Percentiles rank a stretch among this genome's conserved stretches.
Evolutionary conservation across 2,113 vertebrate genomes (phyloP).

Genomic region (Petroica traversi): DNA sequence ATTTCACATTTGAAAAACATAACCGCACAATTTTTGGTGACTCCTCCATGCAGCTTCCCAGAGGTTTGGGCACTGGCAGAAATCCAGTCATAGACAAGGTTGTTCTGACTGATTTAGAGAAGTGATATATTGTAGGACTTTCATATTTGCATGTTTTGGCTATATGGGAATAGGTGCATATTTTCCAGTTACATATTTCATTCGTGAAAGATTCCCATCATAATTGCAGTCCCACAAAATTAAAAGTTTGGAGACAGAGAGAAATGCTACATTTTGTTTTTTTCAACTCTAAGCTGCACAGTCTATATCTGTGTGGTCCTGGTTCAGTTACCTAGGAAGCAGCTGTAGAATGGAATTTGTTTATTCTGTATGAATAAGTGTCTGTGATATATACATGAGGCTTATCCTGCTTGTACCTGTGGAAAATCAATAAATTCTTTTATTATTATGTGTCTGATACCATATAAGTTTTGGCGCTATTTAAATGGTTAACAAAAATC

Average conservation of each 20-base stretch:
- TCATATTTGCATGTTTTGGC: neutral
- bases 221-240: neutral
- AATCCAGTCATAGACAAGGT: neutral
- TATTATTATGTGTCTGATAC: neutral
- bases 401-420: neutral
- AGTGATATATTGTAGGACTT: neutral
- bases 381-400: constrained; percentile 2
- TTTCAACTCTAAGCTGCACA: neutral
- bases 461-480: neutral
- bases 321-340: constrained; percentile 64
- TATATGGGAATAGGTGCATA: neutral
- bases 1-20: neutral
- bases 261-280: neutral
- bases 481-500: neutral
- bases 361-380: constrained; percentile 45
- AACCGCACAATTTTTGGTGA: neutral
- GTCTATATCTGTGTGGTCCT: neutral
- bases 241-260: neutral
- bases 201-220: neutral
- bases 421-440: neutral
- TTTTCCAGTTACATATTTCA: neutral
- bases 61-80: neutral
- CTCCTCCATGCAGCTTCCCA: neutral
- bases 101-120: neutral
- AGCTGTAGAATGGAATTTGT: constrained; percentile 52